A percentile compares a stretch with the other conserved stretches of the same genome.
Conservation (phyloP, 2,113 vertebrate species). For the Ahaetulla prasina region DNA sequence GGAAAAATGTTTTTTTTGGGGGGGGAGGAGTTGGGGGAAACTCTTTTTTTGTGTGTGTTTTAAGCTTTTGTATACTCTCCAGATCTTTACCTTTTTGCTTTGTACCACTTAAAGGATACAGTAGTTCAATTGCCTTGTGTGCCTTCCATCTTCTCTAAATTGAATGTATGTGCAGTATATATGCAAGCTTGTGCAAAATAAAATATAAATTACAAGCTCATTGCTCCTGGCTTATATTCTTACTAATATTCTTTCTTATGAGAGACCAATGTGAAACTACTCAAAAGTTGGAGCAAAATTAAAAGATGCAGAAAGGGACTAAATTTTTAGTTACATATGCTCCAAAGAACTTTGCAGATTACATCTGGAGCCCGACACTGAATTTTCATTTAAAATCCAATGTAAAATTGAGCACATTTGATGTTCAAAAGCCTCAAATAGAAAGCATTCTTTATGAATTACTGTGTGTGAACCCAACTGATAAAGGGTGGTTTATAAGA, state of each 20-base stretch:
- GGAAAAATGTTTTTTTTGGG: constrained; percentile 55
- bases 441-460: neutral
- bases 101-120: constrained; percentile 88
- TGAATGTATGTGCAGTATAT: constrained; percentile 99
- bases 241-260: constrained; percentile 16
- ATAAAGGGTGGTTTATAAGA: neutral
- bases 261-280: neutral
- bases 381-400: neutral
- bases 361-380: neutral
- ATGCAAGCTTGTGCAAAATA: constrained; percentile 99
- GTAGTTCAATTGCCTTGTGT: constrained; percentile 95
- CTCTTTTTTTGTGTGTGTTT: constrained; percentile 86
- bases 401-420: neutral
- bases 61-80: constrained; percentile 86
- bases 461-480: neutral
- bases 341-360: neutral
- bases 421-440: neutral
- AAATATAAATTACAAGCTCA: constrained; percentile 91
- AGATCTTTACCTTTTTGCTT: constrained; percentile 88
- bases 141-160: constrained; percentile 96
- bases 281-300: neutral
- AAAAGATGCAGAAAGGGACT: neutral
- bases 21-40: constrained; percentile 52
- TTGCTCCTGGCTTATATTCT: constrained; percentile 69
- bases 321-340: neutral